Percentiles rank a stretch among this genome's conserved stretches.
phyloP scores from a whole-genome alignment of 2,113 vertebrate genomes.

The Oncorhynchus gorbuscha region DNA sequence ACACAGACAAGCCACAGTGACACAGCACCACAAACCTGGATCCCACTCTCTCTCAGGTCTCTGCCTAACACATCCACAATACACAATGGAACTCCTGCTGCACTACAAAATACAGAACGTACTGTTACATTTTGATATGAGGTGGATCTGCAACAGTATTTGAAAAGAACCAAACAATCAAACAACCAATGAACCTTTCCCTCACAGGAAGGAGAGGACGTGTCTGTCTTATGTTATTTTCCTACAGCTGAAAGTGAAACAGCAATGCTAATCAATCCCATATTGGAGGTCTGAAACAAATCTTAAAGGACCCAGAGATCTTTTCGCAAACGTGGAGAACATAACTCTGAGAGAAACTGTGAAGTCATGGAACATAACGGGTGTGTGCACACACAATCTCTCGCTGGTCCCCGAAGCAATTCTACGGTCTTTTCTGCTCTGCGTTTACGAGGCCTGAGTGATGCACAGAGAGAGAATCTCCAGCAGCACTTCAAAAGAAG shows the following conservation, averaged over 20 bases:
- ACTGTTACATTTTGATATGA: too few species aligned
- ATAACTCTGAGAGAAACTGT: slow-evolving; percentile 25
- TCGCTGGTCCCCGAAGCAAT: not conserved
- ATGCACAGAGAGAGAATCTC: not conserved
- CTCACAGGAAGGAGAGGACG: not conserved
- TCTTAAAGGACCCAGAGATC: slow-evolving; percentile 16
- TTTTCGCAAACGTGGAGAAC: slow-evolving; percentile 11
- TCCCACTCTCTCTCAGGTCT: not conserved
- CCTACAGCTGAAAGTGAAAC: not conserved
- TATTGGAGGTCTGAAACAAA: slow-evolving; percentile 8
- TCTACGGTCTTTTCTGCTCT: not conserved
- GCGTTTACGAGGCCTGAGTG: not conserved
- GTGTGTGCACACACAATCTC: not conserved
- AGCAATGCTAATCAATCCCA: slow-evolving; percentile 33
- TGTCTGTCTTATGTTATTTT: too few species aligned
- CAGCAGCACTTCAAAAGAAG: slow-evolving; percentile 18
- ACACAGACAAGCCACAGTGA: too few species aligned
- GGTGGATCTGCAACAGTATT: too few species aligned
- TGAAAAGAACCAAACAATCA: not conserved
- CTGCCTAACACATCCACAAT: not conserved
- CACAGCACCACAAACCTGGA: not conserved
- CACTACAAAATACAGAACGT: too few species aligned
- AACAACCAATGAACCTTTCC: not conserved
- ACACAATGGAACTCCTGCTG: not conserved
- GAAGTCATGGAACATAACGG: not conserved